Percentiles rank a stretch among this genome's conserved stretches.
These are phyloP conservation scores for Idaea biselata DNA, from an alignment of 2,888 invertebrate species.

Conservation along the genomic window DNA sequence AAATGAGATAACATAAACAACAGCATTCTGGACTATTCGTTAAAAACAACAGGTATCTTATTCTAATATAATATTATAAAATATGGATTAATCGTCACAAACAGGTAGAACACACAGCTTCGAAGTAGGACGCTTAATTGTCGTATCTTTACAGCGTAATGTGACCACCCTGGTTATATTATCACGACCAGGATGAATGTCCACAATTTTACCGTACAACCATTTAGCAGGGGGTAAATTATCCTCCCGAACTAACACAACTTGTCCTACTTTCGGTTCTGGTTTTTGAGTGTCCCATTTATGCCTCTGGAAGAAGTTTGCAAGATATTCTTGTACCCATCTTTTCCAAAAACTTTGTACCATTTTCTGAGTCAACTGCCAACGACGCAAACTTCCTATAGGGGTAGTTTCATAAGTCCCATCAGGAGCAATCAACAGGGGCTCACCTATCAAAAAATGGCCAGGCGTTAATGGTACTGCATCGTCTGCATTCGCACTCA, in stretches of 20 bases:
- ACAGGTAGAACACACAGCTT: conserved; percentile 7
- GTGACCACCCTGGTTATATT: conserved; percentile 26
- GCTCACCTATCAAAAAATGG: conserved; percentile 3
- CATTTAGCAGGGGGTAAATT: conserved; percentile 17
- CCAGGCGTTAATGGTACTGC: not conserved
- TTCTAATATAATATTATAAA: no score
- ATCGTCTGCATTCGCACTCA: conserved; percentile 9
- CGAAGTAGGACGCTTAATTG: conserved; percentile 7
- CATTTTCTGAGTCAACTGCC: conserved; percentile 26
- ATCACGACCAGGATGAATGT: conserved; percentile 26
- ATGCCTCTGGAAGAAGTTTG: conserved; percentile 19
- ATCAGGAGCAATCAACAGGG: conserved; percentile 16
- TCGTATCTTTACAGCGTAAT: conserved; percentile 3
- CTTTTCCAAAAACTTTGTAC: conserved; percentile 27
- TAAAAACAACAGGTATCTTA: no score
- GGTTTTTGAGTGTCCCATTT: conserved; percentile 20
- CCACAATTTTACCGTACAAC: conserved; percentile 17
- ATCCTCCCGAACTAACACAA: conserved; percentile 15
- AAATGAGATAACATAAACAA: no score
- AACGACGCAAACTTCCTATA: conserved; percentile 19
- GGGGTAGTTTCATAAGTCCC: conserved; percentile 15
- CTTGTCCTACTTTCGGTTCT: conserved; percentile 24
- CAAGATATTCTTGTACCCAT: conserved; percentile 26
- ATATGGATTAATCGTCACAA: not conserved
- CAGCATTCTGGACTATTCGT: no score